Evolutionary conservation across 1,140 invertebrate genomes (phyloP).

Genomic region (Psilanteris sp.): DNA sequence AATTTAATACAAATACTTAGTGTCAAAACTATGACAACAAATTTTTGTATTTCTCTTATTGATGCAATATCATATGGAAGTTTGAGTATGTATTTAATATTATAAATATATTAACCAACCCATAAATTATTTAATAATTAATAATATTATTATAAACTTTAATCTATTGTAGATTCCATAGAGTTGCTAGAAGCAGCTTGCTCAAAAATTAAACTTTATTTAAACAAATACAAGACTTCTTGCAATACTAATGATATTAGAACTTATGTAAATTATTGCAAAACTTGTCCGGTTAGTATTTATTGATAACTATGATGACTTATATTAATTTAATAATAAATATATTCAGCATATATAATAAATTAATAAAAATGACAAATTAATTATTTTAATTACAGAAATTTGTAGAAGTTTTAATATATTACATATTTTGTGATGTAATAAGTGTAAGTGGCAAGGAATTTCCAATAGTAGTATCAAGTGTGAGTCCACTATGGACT

Average conservation of each 20-base stretch:
- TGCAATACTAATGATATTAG: constrained; percentile 50
- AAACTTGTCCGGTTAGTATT: constrained; percentile 65
- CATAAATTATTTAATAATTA: no score
- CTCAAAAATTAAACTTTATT: constrained; percentile 67
- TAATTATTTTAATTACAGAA: constrained; percentile 55
- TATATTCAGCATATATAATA: no score
- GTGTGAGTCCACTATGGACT: constrained; percentile 67
- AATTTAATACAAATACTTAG: constrained; percentile 43
- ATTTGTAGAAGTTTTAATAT: constrained; percentile 68
- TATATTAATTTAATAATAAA: no score
- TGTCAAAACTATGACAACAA: constrained; percentile 18
- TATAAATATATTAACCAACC: no score
- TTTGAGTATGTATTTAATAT: constrained; percentile 60
- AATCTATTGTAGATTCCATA: constrained; percentile 44
- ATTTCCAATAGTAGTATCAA: constrained; percentile 30
- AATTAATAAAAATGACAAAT: no score
- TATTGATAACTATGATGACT: neutral
- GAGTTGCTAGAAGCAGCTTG: constrained; percentile 60
- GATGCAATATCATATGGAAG: constrained; percentile 58
- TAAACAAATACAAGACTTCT: constrained; percentile 62
- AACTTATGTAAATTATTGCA: constrained; percentile 65
- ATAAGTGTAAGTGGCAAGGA: constrained; percentile 14
- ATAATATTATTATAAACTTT: no score
- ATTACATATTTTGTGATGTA: constrained; percentile 69
- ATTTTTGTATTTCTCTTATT: constrained; percentile 66